Base-by-base conservation (phyloP, 92 coral and sea anemone genomes). In the Bergia puertoricense region DNA sequence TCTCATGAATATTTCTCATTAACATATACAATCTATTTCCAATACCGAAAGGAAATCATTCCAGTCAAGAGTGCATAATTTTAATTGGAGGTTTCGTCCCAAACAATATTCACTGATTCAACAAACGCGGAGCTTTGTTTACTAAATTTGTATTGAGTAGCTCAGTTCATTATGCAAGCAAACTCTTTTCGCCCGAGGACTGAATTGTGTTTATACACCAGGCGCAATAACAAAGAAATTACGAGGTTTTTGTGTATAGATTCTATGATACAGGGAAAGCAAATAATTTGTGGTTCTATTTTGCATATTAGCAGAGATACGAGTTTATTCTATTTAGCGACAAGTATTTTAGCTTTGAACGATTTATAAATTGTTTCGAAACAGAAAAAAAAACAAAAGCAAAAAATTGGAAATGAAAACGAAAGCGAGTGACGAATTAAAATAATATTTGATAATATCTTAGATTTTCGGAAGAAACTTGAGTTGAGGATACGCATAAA, bases 211-310 rank as follows among this genome's bases (percentile, higher is more conserved):
- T 84, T 84, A 48, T 13, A 84, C 65, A 22, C 62, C 66, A 71
- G 66, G 20, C 78, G 77, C 66, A 72, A 48, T 66, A 84, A 84
- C 87, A 84, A 84, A 71, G 87, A 72, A 84, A 84, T 84, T 69
- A 44, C 11, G 78, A 84, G 87, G 86, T 48, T 84, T 84, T 84
- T 84, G 78, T 84, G 79, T 84, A 36, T 23, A 69, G 87, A 84
- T 84, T 37, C 11, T 84, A 44, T 84, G 87, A 69, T 84, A 84
- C 79, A 71, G 37, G 38, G 23, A 43, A 71, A 84, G 87, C 59
- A 84, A 84, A 84, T 84, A 84, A 84, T 84, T 71, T 71, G 79
- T 20, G 78, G 77, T 73, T 36, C 87, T 84, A 75, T 84, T 84
- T 84, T 84, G 79, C 87, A 84, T 84, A 84, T 71, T 48, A 84